These are phyloP conservation scores for Microtus pennsylvanicus DNA, from an alignment of 2,113 vertebrate genomes.

Conservation along the genomic window DNA sequence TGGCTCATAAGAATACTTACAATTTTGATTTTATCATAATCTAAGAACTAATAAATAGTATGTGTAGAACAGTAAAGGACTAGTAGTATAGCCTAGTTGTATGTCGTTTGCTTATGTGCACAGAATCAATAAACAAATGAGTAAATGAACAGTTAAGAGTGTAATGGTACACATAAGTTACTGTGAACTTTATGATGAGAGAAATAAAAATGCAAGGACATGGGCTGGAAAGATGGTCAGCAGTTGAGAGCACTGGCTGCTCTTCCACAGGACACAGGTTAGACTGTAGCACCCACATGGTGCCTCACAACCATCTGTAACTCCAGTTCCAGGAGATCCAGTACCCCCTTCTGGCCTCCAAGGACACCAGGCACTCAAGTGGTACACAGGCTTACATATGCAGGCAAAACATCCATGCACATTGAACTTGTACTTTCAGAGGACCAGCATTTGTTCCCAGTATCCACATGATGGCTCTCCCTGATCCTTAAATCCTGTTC, in stretches of 20 bases:
- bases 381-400: neutral
- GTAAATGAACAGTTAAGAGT: neutral
- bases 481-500: neutral
- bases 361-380: neutral
- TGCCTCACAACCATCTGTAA: neutral
- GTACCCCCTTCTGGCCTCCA: too few relatives aligned
- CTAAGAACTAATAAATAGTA: constrained; percentile 37
- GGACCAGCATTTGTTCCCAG: neutral
- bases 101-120: neutral
- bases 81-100: neutral
- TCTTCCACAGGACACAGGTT: neutral
- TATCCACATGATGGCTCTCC: neutral
- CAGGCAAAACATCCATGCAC: neutral
- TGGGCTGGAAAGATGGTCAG: neutral
- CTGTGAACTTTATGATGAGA: constrained; percentile 33
- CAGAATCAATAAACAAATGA: neutral
- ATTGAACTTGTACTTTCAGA: neutral
- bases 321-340: neutral
- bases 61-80: neutral
- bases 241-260: neutral
- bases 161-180: neutral
- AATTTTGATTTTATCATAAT: constrained; percentile 38
- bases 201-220: constrained; percentile 4
- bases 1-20: neutral
- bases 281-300: neutral